Evolutionary conservation across 2,113 vertebrate species (phyloP), one percentile per base, ranked within the genome.

Genomic region (Lagopus leucura): DNA sequence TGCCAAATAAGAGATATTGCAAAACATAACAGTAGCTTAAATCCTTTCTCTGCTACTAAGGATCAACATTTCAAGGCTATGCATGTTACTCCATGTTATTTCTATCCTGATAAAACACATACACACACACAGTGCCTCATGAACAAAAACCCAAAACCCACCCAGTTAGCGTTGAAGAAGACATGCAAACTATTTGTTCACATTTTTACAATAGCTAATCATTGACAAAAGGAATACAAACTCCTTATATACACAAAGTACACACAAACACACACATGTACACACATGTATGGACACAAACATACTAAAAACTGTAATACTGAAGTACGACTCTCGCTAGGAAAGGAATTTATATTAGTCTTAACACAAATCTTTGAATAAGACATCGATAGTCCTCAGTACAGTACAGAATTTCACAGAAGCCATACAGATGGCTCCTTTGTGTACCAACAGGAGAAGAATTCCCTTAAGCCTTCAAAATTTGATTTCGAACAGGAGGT

Each of bases 381-480:
- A 84, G 87, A 86, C 73, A 94, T 88, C 90, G 91, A 92, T 82
- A 85, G 82, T 76, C n/a, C 64, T 63, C 78, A 78, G 87, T 79
- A 92, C 63, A 86, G 80, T 42, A n/a, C 69, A 69, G 84, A 91
- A 92, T 80, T 90, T 92, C 92, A 91, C 93, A 91, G 92, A 93
- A 92, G 77, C 91, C 93, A 94, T 96, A 96, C 95, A 95, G 93
- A 97, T 95, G 93, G 92, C 82, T 88, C 87, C 82, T 95, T 96
- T 94, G 91, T 94, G 65, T 93, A 91, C 87, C 84, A 86, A 95
- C 50, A 93, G 88, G 73, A 92, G 84, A 95, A 95, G 83, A 95
- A 95, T 94, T 93, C 90, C 90, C 88, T 55, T 79, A 96, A 94
- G 89, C 79, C 92, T 93, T 88, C 93, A 78, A 91, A 90, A 88